Evolutionary conservation across 1,140 invertebrate species (phyloP).

Genomic region (Platorchestia sp.): DNA sequence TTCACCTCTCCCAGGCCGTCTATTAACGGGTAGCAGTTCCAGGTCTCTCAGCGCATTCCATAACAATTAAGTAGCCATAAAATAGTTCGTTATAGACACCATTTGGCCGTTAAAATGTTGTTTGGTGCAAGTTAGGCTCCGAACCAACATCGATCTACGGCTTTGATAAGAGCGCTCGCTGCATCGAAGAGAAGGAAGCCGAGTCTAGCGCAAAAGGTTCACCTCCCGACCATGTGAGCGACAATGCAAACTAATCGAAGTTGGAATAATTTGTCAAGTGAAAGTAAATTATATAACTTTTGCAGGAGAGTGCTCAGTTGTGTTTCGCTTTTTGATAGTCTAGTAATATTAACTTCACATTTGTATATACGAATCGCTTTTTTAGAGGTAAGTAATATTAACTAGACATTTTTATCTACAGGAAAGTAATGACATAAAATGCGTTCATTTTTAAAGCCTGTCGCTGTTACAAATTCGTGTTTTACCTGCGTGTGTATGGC

Average conservation of each 20-base stretch:
- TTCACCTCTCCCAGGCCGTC: neutral
- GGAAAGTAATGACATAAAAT: too few relatives aligned
- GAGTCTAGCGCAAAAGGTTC: neutral
- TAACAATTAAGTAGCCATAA: constrained; percentile 56
- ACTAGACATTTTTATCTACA: too few relatives aligned
- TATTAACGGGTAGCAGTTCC: neutral
- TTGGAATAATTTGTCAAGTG: neutral
- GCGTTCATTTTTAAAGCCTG: too few relatives aligned
- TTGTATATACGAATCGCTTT: neutral
- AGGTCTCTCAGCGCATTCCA: neutral
- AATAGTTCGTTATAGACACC: constrained; percentile 44
- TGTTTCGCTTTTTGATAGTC: neutral
- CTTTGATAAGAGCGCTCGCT: neutral
- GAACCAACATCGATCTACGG: constrained; percentile 33
- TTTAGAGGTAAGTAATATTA: too few relatives aligned
- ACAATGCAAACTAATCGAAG: neutral
- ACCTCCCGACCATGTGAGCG: neutral
- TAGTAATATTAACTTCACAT: too few relatives aligned
- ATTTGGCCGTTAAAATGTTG: constrained; percentile 27
- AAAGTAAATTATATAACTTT: neutral
- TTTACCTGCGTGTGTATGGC: too few relatives aligned
- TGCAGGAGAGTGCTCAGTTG: neutral
- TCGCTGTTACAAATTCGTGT: too few relatives aligned
- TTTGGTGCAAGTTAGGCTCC: neutral
- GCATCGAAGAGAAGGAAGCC: neutral